phyloP scores from a whole-genome alignment of 2,797 vertebrate species.

The Cuculus canorus region DNA sequence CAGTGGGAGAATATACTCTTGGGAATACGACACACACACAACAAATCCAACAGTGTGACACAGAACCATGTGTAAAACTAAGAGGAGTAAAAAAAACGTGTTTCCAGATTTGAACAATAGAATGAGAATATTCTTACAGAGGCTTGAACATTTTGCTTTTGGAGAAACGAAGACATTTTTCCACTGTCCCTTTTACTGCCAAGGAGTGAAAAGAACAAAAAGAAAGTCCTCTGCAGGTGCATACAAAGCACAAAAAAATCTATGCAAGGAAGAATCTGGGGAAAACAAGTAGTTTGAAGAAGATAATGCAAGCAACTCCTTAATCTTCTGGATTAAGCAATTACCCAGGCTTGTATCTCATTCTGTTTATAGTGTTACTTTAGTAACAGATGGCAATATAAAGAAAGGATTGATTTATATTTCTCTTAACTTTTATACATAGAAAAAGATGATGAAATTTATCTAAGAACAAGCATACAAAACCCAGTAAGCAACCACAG shows the following conservation, averaged over 20 bases:
- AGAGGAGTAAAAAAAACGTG: background rate
- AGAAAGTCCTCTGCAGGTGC: background rate
- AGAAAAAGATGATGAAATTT: background rate
- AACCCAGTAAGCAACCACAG: background rate
- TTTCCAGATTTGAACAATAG: background rate
- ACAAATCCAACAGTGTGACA: accelerated
- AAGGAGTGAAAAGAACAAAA: background rate
- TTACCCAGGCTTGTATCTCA: background rate
- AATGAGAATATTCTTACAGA: background rate
- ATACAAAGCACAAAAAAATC: background rate
- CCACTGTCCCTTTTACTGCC: background rate
- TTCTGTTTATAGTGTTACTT: background rate
- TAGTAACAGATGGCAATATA: background rate
- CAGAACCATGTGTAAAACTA: background rate
- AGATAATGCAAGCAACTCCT: background rate
- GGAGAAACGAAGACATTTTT: background rate
- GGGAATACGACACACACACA: background rate
- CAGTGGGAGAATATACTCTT: background rate
- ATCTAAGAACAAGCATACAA: background rate
- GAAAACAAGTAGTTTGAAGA: background rate
- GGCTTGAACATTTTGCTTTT: background rate
- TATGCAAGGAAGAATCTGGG: background rate
- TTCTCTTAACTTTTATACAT: background rate
- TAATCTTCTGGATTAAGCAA: background rate
- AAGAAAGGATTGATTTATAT: background rate